Percentiles rank a stretch among this genome's conserved stretches.
Evolutionary conservation across 2,797 vertebrate genomes (phyloP).

Genomic region (Synanceia verrucosa): DNA sequence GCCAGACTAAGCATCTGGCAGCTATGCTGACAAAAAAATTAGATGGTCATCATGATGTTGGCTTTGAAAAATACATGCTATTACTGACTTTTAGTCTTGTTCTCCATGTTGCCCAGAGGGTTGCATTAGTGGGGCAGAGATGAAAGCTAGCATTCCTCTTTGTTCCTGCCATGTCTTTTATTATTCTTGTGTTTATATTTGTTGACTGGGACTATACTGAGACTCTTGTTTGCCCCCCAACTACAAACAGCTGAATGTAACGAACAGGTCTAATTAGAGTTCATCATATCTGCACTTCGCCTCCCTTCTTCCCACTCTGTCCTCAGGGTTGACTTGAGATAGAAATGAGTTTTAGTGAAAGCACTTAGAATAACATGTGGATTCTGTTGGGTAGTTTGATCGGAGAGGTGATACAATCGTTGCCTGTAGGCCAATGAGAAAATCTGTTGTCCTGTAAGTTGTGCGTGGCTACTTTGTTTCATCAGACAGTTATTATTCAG

Average conservation of each 20-base stretch:
- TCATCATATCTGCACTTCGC: slow-evolving; percentile 17
- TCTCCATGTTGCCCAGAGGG: slow-evolving; percentile 5
- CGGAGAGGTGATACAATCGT: background rate
- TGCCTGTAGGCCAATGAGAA: background rate
- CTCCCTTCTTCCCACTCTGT: slow-evolving; percentile 11
- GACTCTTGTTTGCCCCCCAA: slow-evolving; percentile 12
- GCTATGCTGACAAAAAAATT: background rate
- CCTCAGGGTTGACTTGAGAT: slow-evolving; percentile 28
- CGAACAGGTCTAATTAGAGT: slow-evolving; percentile 41
- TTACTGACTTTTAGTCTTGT: slow-evolving; percentile 30
- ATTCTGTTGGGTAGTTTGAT: background rate
- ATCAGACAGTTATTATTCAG: slow-evolving; percentile 8
- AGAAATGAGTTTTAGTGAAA: background rate
- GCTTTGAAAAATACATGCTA: slow-evolving; percentile 9
- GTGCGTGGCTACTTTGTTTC: background rate
- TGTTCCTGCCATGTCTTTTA: background rate
- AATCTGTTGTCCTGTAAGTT: background rate
- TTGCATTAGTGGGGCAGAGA: slow-evolving; percentile 28
- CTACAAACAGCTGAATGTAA: slow-evolving; percentile 13
- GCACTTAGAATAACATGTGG: background rate
- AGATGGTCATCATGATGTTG: background rate
- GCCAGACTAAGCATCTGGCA: background rate
- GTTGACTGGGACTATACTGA: background rate
- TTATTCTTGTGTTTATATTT: background rate
- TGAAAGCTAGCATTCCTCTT: slow-evolving; percentile 23